A percentile compares a stretch with the other conserved stretches of the same genome.
Evolutionary conservation across 2,888 invertebrate species (phyloP).

Genomic region (Coelogynopora nodosa): DNA sequence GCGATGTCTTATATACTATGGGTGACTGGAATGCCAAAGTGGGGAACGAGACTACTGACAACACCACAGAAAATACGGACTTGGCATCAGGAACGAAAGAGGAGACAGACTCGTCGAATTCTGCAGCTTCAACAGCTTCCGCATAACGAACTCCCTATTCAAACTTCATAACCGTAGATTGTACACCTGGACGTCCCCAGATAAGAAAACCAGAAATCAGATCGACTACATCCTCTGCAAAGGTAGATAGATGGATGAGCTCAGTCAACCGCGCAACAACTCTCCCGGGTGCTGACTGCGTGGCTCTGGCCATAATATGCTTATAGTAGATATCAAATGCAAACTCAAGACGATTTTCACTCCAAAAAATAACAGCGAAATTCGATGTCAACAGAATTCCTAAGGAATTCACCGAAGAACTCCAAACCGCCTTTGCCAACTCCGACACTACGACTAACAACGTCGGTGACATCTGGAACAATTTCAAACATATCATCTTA

Average conservation of each 20-base stretch:
- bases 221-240: background rate
- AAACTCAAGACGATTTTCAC: background rate
- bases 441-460: background rate
- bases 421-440: background rate
- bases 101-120: background rate
- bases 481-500: background rate
- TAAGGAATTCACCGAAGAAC: background rate
- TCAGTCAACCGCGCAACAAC: background rate
- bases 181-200: background rate
- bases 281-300: background rate
- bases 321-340: background rate
- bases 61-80: background rate
- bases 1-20: constrained; percentile 1
- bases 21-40: constrained; percentile 35
- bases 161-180: background rate
- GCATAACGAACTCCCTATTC: background rate
- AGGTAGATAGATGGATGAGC: background rate
- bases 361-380: background rate
- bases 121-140: background rate
- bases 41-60: background rate
- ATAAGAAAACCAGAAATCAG: background rate
- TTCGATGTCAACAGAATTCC: background rate
- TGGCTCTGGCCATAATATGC: background rate
- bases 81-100: background rate
- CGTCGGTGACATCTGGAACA: background rate